Evolutionary conservation across 2,888 invertebrate genomes (phyloP).

Genomic region (Drosophila algonquin): DNA sequence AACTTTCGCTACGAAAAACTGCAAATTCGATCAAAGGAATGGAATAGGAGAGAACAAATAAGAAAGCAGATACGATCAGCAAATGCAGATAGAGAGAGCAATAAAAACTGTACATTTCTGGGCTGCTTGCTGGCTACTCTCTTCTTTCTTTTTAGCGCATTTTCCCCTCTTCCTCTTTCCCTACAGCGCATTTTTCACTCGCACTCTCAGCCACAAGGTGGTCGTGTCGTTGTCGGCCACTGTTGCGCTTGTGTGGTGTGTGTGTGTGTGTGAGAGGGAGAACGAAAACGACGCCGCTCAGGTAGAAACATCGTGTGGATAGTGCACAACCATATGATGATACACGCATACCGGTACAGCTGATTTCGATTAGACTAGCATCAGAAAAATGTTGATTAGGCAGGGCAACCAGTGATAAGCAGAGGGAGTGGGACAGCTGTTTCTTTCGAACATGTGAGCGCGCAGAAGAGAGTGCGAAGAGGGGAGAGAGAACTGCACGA

Average conservation of each 20-base stretch:
- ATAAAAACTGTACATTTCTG: constrained; percentile 63
- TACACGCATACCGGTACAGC: constrained; percentile 76
- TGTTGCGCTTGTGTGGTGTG: constrained; percentile 17
- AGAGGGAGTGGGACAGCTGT: constrained; percentile 25
- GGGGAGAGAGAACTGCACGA: constrained; percentile 16
- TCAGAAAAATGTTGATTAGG: constrained; percentile 55
- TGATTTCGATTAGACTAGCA: constrained; percentile 71
- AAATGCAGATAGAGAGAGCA: constrained; percentile 6
- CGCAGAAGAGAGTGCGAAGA: constrained; percentile 14
- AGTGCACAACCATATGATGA: constrained; percentile 65
- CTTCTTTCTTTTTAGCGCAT: constrained; percentile 11
- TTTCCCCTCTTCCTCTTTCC: constrained; percentile 19
- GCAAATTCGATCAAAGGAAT: constrained; percentile 3
- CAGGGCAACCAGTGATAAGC: constrained; percentile 41
- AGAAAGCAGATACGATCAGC: constrained; percentile 7
- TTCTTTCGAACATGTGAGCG: constrained; percentile 46
- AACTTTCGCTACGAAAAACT: constrained; percentile 56
- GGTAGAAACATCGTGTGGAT: constrained; percentile 48
- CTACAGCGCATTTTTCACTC: constrained; percentile 3
- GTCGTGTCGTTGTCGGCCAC: constrained; percentile 8
- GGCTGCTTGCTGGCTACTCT: constrained; percentile 1
- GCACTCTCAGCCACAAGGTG: constrained; percentile 3
- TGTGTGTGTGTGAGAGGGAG: neutral
- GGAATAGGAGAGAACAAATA: constrained; percentile 19
- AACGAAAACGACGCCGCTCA: constrained; percentile 31